Conservation (phyloP, 2,888 invertebrate genomes). For the Liopterus haemorrhoidalis region DNA sequence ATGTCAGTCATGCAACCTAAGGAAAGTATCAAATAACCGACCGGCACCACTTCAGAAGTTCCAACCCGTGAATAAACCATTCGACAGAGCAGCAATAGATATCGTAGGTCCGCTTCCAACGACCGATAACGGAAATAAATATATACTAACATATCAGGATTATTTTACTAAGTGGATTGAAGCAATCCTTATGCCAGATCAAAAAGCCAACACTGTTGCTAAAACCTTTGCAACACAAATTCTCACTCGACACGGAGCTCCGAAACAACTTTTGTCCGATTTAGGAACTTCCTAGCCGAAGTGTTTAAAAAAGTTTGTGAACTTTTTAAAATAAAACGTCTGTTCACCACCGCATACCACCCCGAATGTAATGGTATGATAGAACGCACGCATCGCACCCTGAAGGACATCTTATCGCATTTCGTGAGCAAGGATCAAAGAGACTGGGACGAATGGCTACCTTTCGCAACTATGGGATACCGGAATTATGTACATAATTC, state of each 20-base stretch:
- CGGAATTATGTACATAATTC: slow-evolving; percentile 25
- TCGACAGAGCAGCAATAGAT: slow-evolving; percentile 32
- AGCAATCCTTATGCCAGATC: slow-evolving; percentile 33
- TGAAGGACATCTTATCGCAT: slow-evolving; percentile 34
- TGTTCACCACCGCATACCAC: slow-evolving; percentile 34
- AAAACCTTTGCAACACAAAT: slow-evolving; percentile 30
- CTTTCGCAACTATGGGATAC: slow-evolving; percentile 32
- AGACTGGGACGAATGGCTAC: slow-evolving; percentile 36
- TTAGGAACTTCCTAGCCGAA: slow-evolving; percentile 31
- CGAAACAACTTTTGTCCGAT: slow-evolving; percentile 34
- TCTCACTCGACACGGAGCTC: slow-evolving; percentile 32
- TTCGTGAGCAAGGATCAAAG: slow-evolving; percentile 28
- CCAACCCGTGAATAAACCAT: slow-evolving; percentile 25
- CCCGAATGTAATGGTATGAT: slow-evolving; percentile 36
- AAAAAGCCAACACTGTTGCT: slow-evolving; percentile 31
- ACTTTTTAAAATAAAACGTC: slow-evolving; percentile 29
- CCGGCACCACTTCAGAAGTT: slow-evolving; percentile 28
- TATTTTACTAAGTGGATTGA: slow-evolving; percentile 33
- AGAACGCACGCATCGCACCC: slow-evolving; percentile 34
- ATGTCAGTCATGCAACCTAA: slow-evolving; percentile 33
- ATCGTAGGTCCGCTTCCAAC: slow-evolving; percentile 33
- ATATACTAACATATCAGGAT: slow-evolving; percentile 34
- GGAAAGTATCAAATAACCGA: slow-evolving; percentile 29
- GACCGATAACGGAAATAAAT: slow-evolving; percentile 30
- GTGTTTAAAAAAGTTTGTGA: slow-evolving; percentile 32